Evolutionary conservation across 2,113 vertebrate genomes (phyloP).

Genomic region (Clinocottus analis): DNA sequence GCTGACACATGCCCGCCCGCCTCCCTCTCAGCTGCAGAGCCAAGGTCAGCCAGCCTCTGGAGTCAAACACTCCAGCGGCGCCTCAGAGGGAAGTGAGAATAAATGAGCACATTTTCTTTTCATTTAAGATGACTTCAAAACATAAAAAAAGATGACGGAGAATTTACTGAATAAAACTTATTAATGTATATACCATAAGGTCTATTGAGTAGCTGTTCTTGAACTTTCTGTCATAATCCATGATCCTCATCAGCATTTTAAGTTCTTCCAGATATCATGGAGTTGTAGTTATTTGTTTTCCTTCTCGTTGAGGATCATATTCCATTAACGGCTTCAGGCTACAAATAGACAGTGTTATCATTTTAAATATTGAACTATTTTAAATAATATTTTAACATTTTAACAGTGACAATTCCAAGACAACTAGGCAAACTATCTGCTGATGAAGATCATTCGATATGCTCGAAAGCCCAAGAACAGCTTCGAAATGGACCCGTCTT

Average conservation of each 20-base stretch:
- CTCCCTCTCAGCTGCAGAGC: slow-evolving; percentile 28
- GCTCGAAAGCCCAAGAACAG: background rate
- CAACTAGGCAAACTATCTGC: background rate
- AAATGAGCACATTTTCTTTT: background rate
- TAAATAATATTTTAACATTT: background rate
- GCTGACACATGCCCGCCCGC: slow-evolving; percentile 32
- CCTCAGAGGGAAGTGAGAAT: background rate
- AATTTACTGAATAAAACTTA: background rate
- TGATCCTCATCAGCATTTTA: background rate
- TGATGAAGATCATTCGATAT: background rate
- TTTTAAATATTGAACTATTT: no score
- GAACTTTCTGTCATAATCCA: background rate
- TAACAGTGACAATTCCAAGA: background rate
- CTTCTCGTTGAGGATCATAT: background rate
- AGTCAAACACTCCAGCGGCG: slow-evolving; percentile 11
- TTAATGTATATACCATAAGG: background rate
- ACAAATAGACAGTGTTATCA: background rate
- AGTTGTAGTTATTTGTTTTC: background rate
- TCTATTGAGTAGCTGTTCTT: background rate
- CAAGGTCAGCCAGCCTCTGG: slow-evolving; percentile 46
- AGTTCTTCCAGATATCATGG: background rate
- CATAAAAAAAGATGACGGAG: background rate
- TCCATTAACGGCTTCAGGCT: background rate
- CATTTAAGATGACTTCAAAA: background rate
- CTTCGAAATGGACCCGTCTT: background rate